These are phyloP conservation scores for Tetramorium bicarinatum DNA, from an alignment of 2,888 invertebrate genomes.

Conservation along the genomic window DNA sequence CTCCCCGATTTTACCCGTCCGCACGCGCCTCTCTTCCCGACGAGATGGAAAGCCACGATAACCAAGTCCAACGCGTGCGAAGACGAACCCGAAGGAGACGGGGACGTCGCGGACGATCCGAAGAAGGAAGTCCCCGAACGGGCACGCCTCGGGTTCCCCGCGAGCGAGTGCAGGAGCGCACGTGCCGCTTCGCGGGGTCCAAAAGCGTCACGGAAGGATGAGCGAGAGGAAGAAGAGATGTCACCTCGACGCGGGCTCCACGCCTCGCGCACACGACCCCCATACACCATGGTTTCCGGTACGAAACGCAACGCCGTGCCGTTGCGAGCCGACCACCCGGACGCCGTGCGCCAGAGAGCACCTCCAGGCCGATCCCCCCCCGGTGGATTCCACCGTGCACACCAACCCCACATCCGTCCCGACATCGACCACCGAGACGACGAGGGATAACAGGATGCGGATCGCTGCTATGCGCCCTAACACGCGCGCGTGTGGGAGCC, in stretches of 20 bases:
- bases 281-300: slow-evolving; percentile 60
- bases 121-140: background rate
- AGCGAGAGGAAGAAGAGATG: background rate
- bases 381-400: slow-evolving; percentile 23
- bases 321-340: no score
- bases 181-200: slow-evolving; percentile 61
- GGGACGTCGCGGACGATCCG: background rate
- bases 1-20: background rate
- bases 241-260: slow-evolving; percentile 56
- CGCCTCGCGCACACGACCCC: slow-evolving; percentile 65
- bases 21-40: background rate
- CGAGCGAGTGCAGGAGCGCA: slow-evolving; percentile 46
- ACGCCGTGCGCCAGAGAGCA: slow-evolving; percentile 35
- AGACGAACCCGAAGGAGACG: background rate
- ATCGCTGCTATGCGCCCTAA: background rate
- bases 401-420: slow-evolving; percentile 31
- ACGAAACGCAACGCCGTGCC: slow-evolving; percentile 6
- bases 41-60: slow-evolving; percentile 31
- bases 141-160: slow-evolving; percentile 47
- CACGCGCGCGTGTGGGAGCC: background rate
- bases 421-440: background rate
- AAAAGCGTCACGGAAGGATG: background rate
- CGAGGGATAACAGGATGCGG: background rate
- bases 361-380: slow-evolving; percentile 42
- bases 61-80: background rate